A percentile compares a stretch with the other conserved stretches of the same genome.
Evolutionary conservation across 2,888 invertebrate genomes (phyloP).

Genomic region (Tiliacea aurago): DNA sequence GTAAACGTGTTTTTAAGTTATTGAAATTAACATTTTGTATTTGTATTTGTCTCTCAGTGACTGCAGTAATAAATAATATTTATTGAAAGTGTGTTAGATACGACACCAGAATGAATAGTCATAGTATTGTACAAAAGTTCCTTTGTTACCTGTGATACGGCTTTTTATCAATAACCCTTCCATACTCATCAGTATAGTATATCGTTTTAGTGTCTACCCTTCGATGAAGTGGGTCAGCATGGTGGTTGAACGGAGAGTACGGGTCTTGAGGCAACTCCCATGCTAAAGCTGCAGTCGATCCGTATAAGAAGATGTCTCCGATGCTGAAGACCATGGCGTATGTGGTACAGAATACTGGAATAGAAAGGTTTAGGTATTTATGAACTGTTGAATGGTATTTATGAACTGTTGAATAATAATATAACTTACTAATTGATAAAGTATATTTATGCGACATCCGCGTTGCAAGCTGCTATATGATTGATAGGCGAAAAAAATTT

Average conservation of each 20-base stretch:
- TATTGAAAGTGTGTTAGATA: neutral
- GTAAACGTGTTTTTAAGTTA: too few species aligned
- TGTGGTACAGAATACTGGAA: conserved; percentile 92
- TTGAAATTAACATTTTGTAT: too few species aligned
- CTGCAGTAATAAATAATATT: neutral
- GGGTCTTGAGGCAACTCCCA: conserved; percentile 94
- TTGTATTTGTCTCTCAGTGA: neutral
- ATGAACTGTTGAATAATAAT: neutral
- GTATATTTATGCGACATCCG: too few species aligned
- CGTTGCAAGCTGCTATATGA: too few species aligned
- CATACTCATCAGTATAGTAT: conserved; percentile 82
- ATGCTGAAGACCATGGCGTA: conserved; percentile 88
- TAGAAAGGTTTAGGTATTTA: neutral
- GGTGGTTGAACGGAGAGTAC: conserved; percentile 85
- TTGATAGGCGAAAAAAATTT: neutral
- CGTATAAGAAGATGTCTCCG: conserved; percentile 92
- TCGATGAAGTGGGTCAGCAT: conserved; percentile 86
- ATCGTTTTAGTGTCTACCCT: conserved; percentile 81
- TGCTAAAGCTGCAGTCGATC: conserved; percentile 94
- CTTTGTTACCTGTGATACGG: conserved; percentile 81
- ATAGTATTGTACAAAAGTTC: too few species aligned
- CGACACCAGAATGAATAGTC: too few species aligned
- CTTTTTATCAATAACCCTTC: conserved; percentile 78
- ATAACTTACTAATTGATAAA: too few species aligned
- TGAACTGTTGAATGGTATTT: neutral